These are phyloP conservation scores for Chaetodon trifasciatus DNA, from an alignment of 2,797 vertebrate species.

Conservation along the genomic window DNA sequence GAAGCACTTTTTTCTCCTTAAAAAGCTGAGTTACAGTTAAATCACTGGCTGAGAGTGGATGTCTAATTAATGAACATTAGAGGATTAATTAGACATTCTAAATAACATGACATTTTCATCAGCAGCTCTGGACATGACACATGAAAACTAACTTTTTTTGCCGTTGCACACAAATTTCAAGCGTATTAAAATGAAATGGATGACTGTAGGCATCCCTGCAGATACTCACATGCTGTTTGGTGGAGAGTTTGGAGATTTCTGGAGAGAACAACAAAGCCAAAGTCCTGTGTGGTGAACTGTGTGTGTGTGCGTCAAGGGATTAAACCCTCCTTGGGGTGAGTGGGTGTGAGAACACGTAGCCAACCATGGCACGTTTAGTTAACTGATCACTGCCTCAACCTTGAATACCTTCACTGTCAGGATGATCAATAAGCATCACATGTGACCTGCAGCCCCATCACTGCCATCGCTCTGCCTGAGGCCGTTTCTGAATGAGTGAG, in stretches of 20 bases:
- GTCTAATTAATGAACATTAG: background rate
- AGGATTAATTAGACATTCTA: background rate
- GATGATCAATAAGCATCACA: conserved; percentile 42
- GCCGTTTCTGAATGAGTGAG: background rate
- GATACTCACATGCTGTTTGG: conserved; percentile 72
- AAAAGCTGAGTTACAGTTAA: background rate
- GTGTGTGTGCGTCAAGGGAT: conserved; percentile 21
- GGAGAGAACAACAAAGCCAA: conserved; percentile 55
- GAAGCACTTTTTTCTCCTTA: background rate
- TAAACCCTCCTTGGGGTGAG: conserved; percentile 52
- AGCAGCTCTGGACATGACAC: background rate
- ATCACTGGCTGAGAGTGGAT: background rate
- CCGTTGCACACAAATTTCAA: background rate
- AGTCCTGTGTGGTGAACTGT: conserved; percentile 56
- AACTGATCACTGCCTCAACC: conserved; percentile 49
- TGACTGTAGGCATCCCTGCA: conserved; percentile 11
- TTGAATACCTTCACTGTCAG: background rate
- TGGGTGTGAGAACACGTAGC: conserved; percentile 69
- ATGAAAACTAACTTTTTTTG: background rate
- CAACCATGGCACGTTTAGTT: conserved; percentile 63
- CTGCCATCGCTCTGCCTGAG: background rate
- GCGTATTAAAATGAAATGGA: background rate
- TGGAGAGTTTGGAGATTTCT: conserved; percentile 50
- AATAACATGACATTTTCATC: background rate
- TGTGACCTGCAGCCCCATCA: conserved; percentile 1